These are phyloP conservation scores for Phocides pigmalion DNA, from an alignment of 1,140 invertebrate genomes.

Conservation along the genomic window DNA sequence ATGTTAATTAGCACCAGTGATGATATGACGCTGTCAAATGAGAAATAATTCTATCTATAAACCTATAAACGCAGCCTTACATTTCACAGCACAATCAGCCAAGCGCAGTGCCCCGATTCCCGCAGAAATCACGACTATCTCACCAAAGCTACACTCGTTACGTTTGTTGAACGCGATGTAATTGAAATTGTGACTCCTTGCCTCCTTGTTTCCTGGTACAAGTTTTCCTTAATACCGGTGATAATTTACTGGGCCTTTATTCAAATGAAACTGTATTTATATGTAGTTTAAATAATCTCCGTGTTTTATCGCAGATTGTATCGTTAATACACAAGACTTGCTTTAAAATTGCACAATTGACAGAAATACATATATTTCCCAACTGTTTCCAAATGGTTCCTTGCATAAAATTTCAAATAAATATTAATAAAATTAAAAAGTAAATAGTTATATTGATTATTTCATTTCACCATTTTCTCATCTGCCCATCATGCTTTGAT, in stretches of 20 bases:
- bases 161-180: slow-evolving; percentile 26
- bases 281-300: slow-evolving; percentile 1
- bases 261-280: slow-evolving; percentile 12
- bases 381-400: too few species aligned
- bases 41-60: too few species aligned
- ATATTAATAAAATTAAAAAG: too few species aligned
- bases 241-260: slow-evolving; percentile 16
- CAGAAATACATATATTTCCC: too few species aligned
- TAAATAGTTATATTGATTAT: too few species aligned
- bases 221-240: slow-evolving; percentile 17
- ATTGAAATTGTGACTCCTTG: slow-evolving; percentile 32
- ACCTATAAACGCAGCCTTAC: slow-evolving; percentile 5
- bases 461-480: too few species aligned
- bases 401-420: too few species aligned
- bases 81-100: neutral
- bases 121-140: slow-evolving; percentile 15
- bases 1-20: too few species aligned
- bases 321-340: neutral
- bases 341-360: too few species aligned
- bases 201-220: slow-evolving; percentile 30
- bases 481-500: too few species aligned
- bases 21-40: too few species aligned
- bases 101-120: slow-evolving; percentile 13
- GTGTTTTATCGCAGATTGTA: neutral
- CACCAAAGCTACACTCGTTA: slow-evolving; percentile 24